Conservation (phyloP, 2,113 vertebrate species). For the Poecile atricapillus region DNA sequence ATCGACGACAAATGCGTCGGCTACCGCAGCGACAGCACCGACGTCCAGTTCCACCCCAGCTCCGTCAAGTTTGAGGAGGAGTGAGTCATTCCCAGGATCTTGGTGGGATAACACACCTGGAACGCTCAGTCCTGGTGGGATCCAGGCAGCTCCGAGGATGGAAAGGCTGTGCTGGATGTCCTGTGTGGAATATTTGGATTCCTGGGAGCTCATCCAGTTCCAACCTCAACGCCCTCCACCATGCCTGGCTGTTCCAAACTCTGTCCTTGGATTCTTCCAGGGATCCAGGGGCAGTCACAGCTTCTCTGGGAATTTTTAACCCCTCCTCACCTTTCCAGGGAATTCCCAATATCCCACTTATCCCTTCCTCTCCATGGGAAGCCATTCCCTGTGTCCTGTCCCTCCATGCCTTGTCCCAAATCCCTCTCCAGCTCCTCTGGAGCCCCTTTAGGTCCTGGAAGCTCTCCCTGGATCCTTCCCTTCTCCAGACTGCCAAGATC, state of each 20-base stretch:
- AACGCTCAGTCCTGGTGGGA: too few species aligned
- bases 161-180: accelerated
- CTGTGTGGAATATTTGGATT: background rate
- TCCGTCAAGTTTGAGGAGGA: slow-evolving; percentile 79
- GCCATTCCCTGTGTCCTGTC: background rate
- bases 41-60: slow-evolving; percentile 76
- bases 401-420: background rate
- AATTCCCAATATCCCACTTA: background rate
- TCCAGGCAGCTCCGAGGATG: accelerated
- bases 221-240: accelerated
- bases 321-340: accelerated
- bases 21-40: slow-evolving; percentile 76
- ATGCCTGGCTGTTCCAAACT: background rate
- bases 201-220: too few species aligned
- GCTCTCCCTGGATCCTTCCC: background rate
- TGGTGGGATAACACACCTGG: background rate
- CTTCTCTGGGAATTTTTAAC: background rate
- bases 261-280: background rate
- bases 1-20: slow-evolving; percentile 76
- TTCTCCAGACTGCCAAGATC: background rate
- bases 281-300: background rate
- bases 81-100: slow-evolving; percentile 64
- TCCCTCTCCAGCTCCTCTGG: background rate
- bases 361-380: background rate
- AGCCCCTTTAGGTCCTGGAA: background rate